phyloP scores from a whole-genome alignment of 2,888 invertebrate genomes.

The Timandra comae region DNA sequence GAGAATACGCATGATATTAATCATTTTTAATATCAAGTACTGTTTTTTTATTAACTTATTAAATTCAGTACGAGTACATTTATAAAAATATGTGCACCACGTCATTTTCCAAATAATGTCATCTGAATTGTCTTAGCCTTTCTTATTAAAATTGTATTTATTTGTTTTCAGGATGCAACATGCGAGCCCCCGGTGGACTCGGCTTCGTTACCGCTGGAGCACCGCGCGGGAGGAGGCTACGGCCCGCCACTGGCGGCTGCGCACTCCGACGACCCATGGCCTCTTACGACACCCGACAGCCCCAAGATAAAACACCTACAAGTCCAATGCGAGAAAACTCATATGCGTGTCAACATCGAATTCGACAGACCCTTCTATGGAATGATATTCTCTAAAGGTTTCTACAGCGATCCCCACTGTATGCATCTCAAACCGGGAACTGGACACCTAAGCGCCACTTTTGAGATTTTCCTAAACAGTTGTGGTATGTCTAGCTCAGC shows the following conservation, averaged over 20 bases:
- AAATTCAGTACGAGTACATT: no score
- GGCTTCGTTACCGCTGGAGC: slow-evolving; percentile 87
- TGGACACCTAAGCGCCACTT: slow-evolving; percentile 93
- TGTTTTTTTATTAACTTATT: no score
- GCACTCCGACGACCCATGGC: slow-evolving; percentile 90
- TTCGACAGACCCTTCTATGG: slow-evolving; percentile 97
- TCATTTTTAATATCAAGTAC: no score
- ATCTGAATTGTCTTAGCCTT: no score
- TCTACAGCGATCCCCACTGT: slow-evolving; percentile 93
- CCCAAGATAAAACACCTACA: slow-evolving; percentile 95
- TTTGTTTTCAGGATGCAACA: slow-evolving; percentile 82
- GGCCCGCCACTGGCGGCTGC: slow-evolving; percentile 80
- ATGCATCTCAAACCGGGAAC: slow-evolving; percentile 94
- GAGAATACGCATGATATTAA: no score
- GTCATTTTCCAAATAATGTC: no score
- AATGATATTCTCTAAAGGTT: slow-evolving; percentile 96
- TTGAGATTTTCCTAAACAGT: slow-evolving; percentile 94
- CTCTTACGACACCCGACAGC: slow-evolving; percentile 90
- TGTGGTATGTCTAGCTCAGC: slow-evolving; percentile 97
- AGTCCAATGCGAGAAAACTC: slow-evolving; percentile 96
- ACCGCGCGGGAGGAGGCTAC: slow-evolving; percentile 86
- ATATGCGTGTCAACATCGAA: slow-evolving; percentile 96
- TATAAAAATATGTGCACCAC: no score
- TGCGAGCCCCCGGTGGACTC: slow-evolving; percentile 89
- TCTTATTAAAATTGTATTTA: no score